These are phyloP conservation scores for Semnopithecus entellus DNA, from an alignment of 2,113 vertebrate genomes.

Conservation along the genomic window DNA sequence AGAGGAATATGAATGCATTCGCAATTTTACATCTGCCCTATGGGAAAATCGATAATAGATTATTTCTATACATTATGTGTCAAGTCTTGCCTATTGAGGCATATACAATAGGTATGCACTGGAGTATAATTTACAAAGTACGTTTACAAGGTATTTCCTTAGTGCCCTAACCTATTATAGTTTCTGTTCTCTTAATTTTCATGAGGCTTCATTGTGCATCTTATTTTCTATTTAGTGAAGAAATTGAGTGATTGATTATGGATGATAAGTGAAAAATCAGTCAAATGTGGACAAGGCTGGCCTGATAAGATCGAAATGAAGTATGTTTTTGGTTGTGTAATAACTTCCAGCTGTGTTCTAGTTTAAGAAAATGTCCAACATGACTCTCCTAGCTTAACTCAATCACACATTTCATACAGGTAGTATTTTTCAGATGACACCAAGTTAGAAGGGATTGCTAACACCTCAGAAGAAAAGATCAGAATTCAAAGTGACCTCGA, in stretches of 20 bases:
- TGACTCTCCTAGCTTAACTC: constrained; percentile 55
- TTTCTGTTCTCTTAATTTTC: constrained; percentile 37
- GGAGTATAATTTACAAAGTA: constrained; percentile 37
- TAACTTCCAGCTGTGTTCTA: constrained; percentile 67
- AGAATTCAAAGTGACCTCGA: constrained; percentile 64
- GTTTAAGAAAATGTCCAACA: constrained; percentile 67
- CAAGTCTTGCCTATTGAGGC: not conserved
- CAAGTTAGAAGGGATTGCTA: constrained; percentile 51
- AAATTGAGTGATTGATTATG: constrained; percentile 37
- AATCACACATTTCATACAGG: constrained; percentile 63
- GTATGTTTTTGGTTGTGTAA: constrained; percentile 49
- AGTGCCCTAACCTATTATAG: not conserved
- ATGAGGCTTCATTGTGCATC: not conserved
- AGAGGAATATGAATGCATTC: not conserved
- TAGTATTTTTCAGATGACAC: constrained; percentile 66
- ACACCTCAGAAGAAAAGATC: constrained; percentile 57
- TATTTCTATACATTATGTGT: constrained; percentile 25
- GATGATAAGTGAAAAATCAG: constrained; percentile 48
- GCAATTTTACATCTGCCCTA: not conserved
- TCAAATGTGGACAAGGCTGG: constrained; percentile 35
- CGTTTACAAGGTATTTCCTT: not conserved
- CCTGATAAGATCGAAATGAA: constrained; percentile 49
- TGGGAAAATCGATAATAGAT: not conserved
- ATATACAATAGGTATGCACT: not conserved
- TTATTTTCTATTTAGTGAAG: constrained; percentile 63